Base-by-base conservation (phyloP, 1,140 invertebrate species). In the Aricia agestis region DNA sequence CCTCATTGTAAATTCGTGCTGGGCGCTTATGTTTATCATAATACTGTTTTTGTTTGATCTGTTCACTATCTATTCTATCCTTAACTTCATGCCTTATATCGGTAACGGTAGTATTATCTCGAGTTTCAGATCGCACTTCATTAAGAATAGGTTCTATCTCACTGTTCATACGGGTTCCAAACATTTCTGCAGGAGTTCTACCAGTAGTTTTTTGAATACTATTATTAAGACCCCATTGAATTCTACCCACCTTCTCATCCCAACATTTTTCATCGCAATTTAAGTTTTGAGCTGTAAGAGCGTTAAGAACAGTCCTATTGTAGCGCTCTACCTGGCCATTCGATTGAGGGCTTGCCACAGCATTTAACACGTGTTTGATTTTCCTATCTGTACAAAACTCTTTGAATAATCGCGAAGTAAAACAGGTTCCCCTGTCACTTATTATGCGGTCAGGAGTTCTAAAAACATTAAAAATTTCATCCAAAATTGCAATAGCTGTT, bases 311-410 rank as follows among this genome's bases (percentile, higher is more conserved):
- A 0, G 78, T 76, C 0, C 75, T 74, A 66, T 82, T 79, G 18
- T 78, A 79, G 2, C 80, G 31, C 59, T 80, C 78, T 6, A 80
- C 76, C 57, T 82, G 78, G 1, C 78, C 78, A 42, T 81, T 81
- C 9, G 79, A 67, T 3, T 73, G 58, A 17, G 77, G 74, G 15
- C 74, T 76, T 2, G 79, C 66, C 1, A 78, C 77, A 6, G 80
- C 73, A 61, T 80, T 80, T 10, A 78, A 36, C 7, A 82, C 52
- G 31, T 80, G 80, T 52, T 77, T 78, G 13, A 76, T 76, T 6
- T 75, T 73, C 45, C 36, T 71, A 52, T 76, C 61, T 0, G 70
- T 1, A 72, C 69, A 74, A 69, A 77, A 78, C 18, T 25, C 67
- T 66, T 59, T 70, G 59, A 79, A 81, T 11, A 63, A 41, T n/a